Evolutionary conservation across 2,888 invertebrate species (phyloP).

Genomic region (Prostheceraeus crozeri): DNA sequence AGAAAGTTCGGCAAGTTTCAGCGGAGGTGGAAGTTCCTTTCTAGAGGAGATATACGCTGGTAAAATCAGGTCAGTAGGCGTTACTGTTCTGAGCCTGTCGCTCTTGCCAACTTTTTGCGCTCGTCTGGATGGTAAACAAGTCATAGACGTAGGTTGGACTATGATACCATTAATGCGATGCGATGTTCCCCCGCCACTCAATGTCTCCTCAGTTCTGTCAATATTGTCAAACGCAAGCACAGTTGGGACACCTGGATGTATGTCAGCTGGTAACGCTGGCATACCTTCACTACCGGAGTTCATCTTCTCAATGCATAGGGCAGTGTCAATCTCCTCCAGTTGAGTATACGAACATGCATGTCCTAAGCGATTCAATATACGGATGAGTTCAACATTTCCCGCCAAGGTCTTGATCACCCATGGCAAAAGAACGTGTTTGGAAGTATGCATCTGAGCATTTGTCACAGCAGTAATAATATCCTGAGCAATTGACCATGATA

Average conservation of each 20-base stretch:
- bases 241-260: constrained; percentile 1
- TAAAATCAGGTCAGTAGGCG: neutral
- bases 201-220: neutral
- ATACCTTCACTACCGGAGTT: constrained; percentile 1
- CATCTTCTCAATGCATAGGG: constrained; percentile 8
- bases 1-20: neutral
- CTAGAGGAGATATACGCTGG: constrained; percentile 4
- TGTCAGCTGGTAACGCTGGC: neutral
- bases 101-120: neutral
- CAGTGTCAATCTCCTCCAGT: constrained; percentile 4
- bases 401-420: constrained; percentile 8
- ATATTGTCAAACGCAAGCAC: constrained; percentile 8
- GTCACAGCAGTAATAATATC: constrained; percentile 4
- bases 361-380: constrained; percentile 3
- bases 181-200: neutral
- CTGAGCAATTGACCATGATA: constrained; percentile 1
- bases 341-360: constrained; percentile 1
- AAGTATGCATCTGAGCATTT: constrained; percentile 1
- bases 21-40: constrained; percentile 1
- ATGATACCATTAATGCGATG: constrained; percentile 8
- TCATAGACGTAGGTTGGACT: constrained; percentile 1
- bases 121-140: constrained; percentile 3
- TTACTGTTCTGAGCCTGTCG: neutral
- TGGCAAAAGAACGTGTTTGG: constrained; percentile 1
- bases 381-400: constrained; percentile 4